Conservation (phyloP, 2,113 vertebrate genomes). For the Typhlomys cinereus region DNA sequence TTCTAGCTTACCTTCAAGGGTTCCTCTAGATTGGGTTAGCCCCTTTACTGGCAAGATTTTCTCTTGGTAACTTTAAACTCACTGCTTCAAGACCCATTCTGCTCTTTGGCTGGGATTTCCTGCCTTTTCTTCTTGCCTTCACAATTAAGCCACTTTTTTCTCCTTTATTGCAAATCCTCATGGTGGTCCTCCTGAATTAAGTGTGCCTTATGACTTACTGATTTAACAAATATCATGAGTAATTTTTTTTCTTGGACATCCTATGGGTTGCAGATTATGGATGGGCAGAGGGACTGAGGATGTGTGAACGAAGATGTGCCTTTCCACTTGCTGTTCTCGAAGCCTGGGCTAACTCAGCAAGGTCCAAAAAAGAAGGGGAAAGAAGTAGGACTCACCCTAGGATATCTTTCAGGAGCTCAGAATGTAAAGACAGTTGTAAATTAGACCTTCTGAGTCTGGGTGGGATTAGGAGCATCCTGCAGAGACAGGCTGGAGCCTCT, state of each 20-base stretch:
- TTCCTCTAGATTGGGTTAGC: not conserved
- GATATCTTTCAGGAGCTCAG: not conserved
- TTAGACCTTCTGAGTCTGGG: not conserved
- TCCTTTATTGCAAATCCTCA: not conserved
- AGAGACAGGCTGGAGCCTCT: not conserved
- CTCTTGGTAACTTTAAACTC: not conserved
- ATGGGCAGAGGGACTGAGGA: not conserved
- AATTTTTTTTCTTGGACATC: not conserved
- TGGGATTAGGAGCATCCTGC: not conserved
- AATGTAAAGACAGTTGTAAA: not conserved
- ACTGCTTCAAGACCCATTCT: not conserved
- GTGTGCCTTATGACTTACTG: not conserved
- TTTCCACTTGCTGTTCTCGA: too few relatives aligned
- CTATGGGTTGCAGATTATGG: not conserved
- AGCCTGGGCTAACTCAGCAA: not conserved
- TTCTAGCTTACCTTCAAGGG: not conserved
- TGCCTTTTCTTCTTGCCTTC: not conserved
- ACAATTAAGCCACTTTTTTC: not conserved
- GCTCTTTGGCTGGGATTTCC: not conserved
- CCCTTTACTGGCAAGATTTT: not conserved
- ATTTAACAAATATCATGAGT: not conserved
- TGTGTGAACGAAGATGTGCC: not conserved
- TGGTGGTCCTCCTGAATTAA: not conserved
- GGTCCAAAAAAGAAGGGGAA: too few relatives aligned
- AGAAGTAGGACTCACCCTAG: not conserved